A percentile compares a stretch with the other conserved stretches of the same genome.
Conservation (phyloP, 2,888 invertebrate genomes). For the Eupithecia subumbrata region DNA sequence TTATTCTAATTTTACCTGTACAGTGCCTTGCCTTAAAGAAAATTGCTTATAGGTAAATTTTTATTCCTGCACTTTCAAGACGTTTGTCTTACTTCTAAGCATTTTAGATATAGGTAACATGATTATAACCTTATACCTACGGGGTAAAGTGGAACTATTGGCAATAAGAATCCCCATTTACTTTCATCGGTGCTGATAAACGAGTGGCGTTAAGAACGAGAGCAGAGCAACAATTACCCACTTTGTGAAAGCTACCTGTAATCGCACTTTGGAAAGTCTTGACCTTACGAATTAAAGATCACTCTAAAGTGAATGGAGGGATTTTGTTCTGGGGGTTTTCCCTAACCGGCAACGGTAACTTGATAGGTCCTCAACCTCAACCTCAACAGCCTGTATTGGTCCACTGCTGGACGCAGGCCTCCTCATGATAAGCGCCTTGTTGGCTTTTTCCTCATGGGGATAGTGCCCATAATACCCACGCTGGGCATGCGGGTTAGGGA, state of each 20-base stretch:
- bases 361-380: too few relatives aligned
- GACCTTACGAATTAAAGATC: conserved; percentile 65
- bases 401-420: too few relatives aligned
- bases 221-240: conserved; percentile 68
- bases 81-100: background rate
- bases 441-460: too few relatives aligned
- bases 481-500: too few relatives aligned
- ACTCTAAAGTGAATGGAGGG: background rate
- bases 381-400: too few relatives aligned
- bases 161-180: background rate
- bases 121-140: background rate
- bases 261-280: conserved; percentile 75
- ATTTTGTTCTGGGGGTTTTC: background rate
- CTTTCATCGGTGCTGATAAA: conserved; percentile 44
- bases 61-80: background rate
- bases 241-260: conserved; percentile 66
- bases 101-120: background rate
- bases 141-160: background rate
- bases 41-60: background rate
- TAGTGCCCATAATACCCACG: too few relatives aligned
- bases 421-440: too few relatives aligned
- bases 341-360: background rate
- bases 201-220: conserved; percentile 67
- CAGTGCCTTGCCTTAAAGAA: too few relatives aligned
- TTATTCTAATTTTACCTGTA: too few relatives aligned